Percentiles rank a stretch among this genome's conserved stretches.
phyloP scores from a whole-genome alignment of 2,113 vertebrate genomes.

The Semnornis frantzii region DNA sequence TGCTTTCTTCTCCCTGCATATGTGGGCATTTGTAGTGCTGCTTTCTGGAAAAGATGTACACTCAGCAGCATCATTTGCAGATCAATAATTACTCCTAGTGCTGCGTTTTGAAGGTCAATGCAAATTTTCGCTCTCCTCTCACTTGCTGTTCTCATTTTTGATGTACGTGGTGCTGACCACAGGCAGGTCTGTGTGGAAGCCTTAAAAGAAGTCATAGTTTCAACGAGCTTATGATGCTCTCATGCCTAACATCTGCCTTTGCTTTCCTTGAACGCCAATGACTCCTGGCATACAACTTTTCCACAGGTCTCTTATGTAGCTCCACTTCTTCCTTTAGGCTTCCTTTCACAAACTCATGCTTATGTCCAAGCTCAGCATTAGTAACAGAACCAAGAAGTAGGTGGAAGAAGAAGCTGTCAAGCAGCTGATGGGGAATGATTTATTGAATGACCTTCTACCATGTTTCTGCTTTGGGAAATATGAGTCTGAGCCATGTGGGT shows the following conservation, averaged over 20 bases:
- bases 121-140: background rate
- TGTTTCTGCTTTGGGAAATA: background rate
- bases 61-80: background rate
- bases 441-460: background rate
- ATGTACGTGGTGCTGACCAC: background rate
- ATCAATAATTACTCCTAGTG: slow-evolving; percentile 21
- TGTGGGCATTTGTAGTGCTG: background rate
- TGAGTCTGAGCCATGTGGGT: background rate
- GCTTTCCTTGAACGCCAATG: slow-evolving; percentile 40
- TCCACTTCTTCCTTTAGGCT: slow-evolving; percentile 1
- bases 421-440: background rate
- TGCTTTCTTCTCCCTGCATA: background rate
- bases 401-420: background rate
- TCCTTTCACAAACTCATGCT: background rate
- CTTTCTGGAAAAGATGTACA: background rate
- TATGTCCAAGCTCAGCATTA: background rate
- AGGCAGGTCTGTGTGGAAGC: background rate
- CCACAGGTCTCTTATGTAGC: slow-evolving; percentile 8
- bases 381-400: background rate
- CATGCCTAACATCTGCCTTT: background rate
- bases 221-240: background rate
- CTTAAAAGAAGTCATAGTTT: background rate
- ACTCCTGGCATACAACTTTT: slow-evolving; percentile 7
- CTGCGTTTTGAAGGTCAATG: background rate
- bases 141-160: slow-evolving; percentile 22